phyloP scores from a whole-genome alignment of 2,797 vertebrate genomes.

The Pseudomugil tenellus region DNA sequence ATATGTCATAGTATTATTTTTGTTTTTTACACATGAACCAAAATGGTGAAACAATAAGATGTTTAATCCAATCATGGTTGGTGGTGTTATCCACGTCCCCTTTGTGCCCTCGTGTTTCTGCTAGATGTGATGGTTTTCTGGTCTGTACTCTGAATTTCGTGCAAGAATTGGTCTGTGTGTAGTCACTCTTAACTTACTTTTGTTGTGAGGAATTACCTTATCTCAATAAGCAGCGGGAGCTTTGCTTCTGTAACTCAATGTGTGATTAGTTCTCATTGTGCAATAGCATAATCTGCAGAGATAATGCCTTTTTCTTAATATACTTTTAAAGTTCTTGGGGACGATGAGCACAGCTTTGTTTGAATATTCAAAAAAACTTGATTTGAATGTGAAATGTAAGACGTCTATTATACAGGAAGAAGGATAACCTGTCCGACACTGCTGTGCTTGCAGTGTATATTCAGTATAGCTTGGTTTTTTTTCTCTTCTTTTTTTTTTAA shows the following conservation, averaged over 20 bases:
- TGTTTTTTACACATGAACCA: neutral
- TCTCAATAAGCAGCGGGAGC: constrained; percentile 71
- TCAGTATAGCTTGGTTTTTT: constrained; percentile 36
- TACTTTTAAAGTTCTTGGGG: constrained; percentile 63
- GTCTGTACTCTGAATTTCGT: constrained; percentile 17
- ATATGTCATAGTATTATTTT: neutral
- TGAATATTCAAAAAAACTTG: constrained; percentile 74
- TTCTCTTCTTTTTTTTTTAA: constrained; percentile 30
- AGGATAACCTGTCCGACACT: constrained; percentile 58
- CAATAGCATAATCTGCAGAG: constrained; percentile 63
- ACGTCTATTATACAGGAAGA: constrained; percentile 50
- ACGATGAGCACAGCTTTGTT: constrained; percentile 56
- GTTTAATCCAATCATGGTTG: neutral
- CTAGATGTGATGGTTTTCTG: constrained; percentile 15
- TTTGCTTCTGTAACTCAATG: constrained; percentile 70
- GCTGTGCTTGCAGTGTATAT: constrained; percentile 34
- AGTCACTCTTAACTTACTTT: constrained; percentile 60
- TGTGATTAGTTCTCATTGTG: constrained; percentile 74
- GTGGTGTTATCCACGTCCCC: neutral
- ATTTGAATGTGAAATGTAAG: constrained; percentile 72
- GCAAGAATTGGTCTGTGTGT: constrained; percentile 43
- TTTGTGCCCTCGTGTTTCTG: constrained; percentile 9
- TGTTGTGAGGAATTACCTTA: constrained; percentile 74
- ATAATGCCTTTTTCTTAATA: constrained; percentile 62
- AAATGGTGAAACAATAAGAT: neutral